Base-by-base conservation (phyloP, 2,113 vertebrate species). In the Vimba vimba region DNA sequence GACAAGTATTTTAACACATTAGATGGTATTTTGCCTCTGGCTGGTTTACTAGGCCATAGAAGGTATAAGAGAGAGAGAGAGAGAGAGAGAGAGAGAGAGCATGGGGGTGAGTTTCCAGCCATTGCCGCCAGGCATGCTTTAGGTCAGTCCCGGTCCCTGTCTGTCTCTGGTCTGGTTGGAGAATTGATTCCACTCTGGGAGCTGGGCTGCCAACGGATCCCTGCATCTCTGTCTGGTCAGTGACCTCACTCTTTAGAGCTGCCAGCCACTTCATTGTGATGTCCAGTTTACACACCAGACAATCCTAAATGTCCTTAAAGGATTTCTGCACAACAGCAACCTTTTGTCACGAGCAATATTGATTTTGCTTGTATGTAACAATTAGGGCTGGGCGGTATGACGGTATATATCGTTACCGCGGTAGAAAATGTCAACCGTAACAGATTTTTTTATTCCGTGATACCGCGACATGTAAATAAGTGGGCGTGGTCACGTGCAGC, bases 101-200 rank as follows among this genome's bases (percentile, higher is more conserved):
- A 84, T n/a, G 15, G 85, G 87, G 88, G 84, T 66, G 45, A 80
- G 84, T 30, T 76, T 47, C 68, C 62, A 85, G 66, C 36, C 87
- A 64, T 45, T 86, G 85, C 86, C 79, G 50, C 36, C 43, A 83
- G 77, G 76, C 25, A 43, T 19, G 91, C 92, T 92, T 6, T 17
- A 45, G 91, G 91, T 52, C 73, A 76, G 91, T 93, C 89, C 87
- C 90, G 10, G 6, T 23, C 45, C 45, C 45, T 86, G 91, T 87
- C 47, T 68, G 89, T 92, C 91, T 92, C 93, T 92, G 91, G 87
- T 84, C 83, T 92, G 92, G 87, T 84, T 79, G 60, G 86, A 82
- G 69, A 84, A 94, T 93, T 90, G 93, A 93, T 93, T 90, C 88
- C 84, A 79, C 66, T 86, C 73, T 76, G 50, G 25, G 73, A 50